These are phyloP conservation scores for Tyrannus savana DNA, from an alignment of 2,113 vertebrate genomes.

Conservation along the genomic window DNA sequence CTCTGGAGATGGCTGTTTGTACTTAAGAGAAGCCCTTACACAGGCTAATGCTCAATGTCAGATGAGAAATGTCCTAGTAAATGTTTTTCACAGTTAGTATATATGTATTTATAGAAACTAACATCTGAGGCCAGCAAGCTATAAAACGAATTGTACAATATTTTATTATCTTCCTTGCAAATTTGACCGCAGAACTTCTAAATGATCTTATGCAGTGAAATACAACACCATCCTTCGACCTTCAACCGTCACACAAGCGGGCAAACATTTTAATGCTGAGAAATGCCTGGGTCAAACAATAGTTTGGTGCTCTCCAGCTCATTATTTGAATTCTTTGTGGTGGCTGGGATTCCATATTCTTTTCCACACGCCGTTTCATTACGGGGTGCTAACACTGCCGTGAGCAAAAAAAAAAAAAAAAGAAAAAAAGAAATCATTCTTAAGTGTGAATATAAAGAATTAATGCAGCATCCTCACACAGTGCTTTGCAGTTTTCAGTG, in stretches of 20 bases:
- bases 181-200: background rate
- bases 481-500: background rate
- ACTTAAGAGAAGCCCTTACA: background rate
- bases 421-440: background rate
- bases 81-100: constrained; percentile 2
- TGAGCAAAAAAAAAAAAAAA: background rate
- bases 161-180: background rate
- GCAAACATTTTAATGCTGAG: background rate
- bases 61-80: background rate
- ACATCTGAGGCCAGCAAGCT: background rate
- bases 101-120: constrained; percentile 33
- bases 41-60: background rate
- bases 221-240: background rate
- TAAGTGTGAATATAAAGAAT: constrained; percentile 24
- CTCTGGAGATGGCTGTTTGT: background rate
- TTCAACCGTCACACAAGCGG: fast-evolving
- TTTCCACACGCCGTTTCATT: background rate
- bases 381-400: background rate
- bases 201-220: background rate
- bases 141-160: background rate
- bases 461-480: background rate
- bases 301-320: background rate
- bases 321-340: background rate
- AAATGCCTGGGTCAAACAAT: background rate
- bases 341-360: background rate